A percentile compares a stretch with the other conserved stretches of the same genome.
Conservation (phyloP, 2,888 invertebrate species). For the Rutpela maculata region DNA sequence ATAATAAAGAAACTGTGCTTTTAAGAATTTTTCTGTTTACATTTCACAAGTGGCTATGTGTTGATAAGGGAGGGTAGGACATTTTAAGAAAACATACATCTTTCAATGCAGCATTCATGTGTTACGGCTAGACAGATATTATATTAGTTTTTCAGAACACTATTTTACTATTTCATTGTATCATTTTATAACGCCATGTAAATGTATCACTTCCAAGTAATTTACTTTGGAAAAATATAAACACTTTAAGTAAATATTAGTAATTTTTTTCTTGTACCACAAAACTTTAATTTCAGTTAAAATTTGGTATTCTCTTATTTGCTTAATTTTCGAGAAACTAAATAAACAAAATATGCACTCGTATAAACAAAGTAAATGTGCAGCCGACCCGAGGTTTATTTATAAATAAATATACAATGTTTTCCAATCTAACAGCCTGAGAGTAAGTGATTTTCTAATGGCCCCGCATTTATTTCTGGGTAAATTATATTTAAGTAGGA, state of each 20-base stretch:
- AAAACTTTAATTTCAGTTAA: conserved; percentile 32
- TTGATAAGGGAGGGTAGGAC: conserved; percentile 52
- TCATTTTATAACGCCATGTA: conserved; percentile 32
- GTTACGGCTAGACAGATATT: conserved; percentile 25
- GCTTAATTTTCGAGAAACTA: conserved; percentile 45
- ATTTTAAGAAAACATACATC: conserved; percentile 46
- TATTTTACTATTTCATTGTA: conserved; percentile 39
- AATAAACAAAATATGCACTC: conserved; percentile 51
- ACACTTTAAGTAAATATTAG: conserved; percentile 39
- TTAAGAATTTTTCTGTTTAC: conserved; percentile 57
- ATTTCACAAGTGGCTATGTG: conserved; percentile 59
- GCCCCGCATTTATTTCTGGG: conserved; percentile 12
- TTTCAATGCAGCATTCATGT: conserved; percentile 48
- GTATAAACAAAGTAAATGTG: conserved; percentile 40
- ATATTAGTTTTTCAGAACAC: conserved; percentile 35
- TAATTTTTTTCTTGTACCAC: conserved; percentile 23
- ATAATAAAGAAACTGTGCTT: conserved; percentile 45
- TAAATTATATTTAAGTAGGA: conserved; percentile 4
- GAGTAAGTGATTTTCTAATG: conserved; percentile 30
- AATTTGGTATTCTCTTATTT: conserved; percentile 46
- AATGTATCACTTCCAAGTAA: conserved; percentile 33
- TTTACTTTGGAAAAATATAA: conserved; percentile 38
- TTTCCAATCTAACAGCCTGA: conserved; percentile 36
- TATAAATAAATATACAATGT: conserved; percentile 39
- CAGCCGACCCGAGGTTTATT: conserved; percentile 36